Base-by-base conservation (phyloP, 2,888 invertebrate genomes). In the Rotaria macrura region DNA sequence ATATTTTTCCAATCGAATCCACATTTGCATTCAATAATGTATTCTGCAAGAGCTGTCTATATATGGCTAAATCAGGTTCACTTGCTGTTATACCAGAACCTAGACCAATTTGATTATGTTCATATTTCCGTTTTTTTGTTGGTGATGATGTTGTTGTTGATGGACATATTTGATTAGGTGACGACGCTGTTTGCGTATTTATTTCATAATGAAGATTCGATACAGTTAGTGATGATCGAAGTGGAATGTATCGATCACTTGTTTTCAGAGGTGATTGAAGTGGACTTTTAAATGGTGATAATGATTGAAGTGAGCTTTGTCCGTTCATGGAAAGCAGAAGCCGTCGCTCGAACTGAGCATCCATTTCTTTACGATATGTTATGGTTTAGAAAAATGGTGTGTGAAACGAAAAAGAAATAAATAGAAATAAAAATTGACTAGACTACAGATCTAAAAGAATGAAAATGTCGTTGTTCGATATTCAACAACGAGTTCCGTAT, bases 61-160 rank as follows among this genome's bases (percentile, higher is more conserved):
- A 84, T 12, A 84, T 38, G n/a, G 79, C 79, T 43, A 79, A 79
- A 79, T 79, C 79, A 4, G 79, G 43, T 43, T 79, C 79, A 79
- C 20, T 79, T 23, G 43, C 79, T 43, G 79, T 79, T 25, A 79
- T 14, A 43, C 79, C 79, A 43, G 43, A 40, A 25, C 79, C 79
- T 25, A 79, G 79, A 79, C 79, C 79, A 79, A 43, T 43, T 79
- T 79, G 79, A 54, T 84, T 84, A 52, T 84, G 52, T 84, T 84
- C 84, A 52, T 84, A 52, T 54, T 84, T 84, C 2, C 52, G 49
- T 54, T 84, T 84, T 52, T 84, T 84, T 23, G 20, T 47, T 34
- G 84, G 52, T 52, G 84, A 84, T 40, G 43, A 38, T 38, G 40
- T 40, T 40, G 38, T 40, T 34, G 65, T 3, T 14, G 34, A 34